Percentiles rank a stretch among this genome's conserved stretches.
Evolutionary conservation across 1,140 invertebrate genomes (phyloP).

Genomic region (Micrasema minimum): DNA sequence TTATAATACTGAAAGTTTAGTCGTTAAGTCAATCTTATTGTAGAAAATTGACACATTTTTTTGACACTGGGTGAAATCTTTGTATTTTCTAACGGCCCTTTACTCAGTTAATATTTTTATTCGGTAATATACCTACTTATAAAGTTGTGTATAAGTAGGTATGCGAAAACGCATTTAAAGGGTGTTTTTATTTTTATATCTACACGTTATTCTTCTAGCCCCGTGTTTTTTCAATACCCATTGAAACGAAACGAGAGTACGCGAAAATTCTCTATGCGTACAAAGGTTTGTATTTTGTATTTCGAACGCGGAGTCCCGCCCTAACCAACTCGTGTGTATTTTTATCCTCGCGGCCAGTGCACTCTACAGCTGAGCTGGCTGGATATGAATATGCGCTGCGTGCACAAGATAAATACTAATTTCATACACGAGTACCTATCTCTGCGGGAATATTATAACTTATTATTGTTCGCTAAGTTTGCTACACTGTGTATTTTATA

Average conservation of each 20-base stretch:
- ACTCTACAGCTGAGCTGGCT: background rate
- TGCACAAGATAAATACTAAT: background rate
- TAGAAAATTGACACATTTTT: too few species aligned
- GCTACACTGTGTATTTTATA: background rate
- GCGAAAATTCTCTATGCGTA: background rate
- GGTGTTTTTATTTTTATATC: background rate
- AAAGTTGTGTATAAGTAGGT: background rate
- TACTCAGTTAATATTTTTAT: background rate
- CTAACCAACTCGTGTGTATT: background rate
- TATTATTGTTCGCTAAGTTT: background rate
- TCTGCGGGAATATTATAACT: background rate
- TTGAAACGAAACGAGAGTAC: background rate
- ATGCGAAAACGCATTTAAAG: background rate
- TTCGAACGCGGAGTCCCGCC: background rate
- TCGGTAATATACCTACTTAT: background rate
- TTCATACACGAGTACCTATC: background rate
- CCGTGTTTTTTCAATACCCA: background rate
- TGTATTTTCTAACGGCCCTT: too few species aligned
- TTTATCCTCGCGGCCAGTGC: conserved; percentile 12
- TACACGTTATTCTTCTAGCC: background rate
- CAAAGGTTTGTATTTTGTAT: background rate
- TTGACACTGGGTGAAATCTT: too few species aligned
- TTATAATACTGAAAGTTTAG: too few species aligned
- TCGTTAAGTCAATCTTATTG: too few species aligned
- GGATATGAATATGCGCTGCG: background rate